Percentiles rank a stretch among this genome's conserved stretches.
Conservation (phyloP, 2,888 invertebrate genomes). For the Arrhopalites spinosus region DNA sequence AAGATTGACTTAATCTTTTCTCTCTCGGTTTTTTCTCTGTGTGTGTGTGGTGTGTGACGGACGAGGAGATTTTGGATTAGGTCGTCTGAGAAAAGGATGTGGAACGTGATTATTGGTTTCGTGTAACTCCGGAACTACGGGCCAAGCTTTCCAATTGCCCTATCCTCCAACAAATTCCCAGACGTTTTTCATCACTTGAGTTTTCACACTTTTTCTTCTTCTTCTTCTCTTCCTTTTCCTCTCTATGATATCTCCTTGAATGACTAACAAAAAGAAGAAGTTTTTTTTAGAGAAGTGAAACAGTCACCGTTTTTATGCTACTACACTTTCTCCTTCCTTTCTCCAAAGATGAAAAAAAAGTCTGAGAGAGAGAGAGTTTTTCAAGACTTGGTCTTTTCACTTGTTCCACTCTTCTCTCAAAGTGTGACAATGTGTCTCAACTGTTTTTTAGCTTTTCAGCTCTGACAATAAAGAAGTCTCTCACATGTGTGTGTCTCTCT, state of each 20-base stretch:
- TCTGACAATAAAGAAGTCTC: no score
- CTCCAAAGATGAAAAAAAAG: no score
- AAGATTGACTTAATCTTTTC: no score
- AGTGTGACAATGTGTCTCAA: no score
- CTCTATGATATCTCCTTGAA: background rate
- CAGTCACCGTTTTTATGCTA: background rate
- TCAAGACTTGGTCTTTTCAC: no score
- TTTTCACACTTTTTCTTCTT: background rate
- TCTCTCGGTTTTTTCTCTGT: background rate
- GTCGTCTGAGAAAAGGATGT: background rate
- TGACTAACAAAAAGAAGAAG: slow-evolving; percentile 5
- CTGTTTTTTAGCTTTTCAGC: no score
- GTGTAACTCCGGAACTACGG: no score
- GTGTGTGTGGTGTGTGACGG: background rate
- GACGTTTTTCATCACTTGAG: slow-evolving; percentile 6
- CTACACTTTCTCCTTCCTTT: background rate
- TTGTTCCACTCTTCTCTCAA: no score
- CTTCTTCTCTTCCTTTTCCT: slow-evolving; percentile 3
- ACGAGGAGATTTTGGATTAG: background rate
- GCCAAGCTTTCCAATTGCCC: background rate
- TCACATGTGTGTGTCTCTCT: no score
- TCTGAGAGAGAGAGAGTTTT: no score
- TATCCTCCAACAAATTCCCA: background rate
- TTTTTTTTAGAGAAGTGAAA: background rate
- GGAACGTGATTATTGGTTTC: background rate